Percentiles rank a stretch among this genome's conserved stretches.
Conservation (phyloP, 2,888 invertebrate genomes). For the Leucania comma region DNA sequence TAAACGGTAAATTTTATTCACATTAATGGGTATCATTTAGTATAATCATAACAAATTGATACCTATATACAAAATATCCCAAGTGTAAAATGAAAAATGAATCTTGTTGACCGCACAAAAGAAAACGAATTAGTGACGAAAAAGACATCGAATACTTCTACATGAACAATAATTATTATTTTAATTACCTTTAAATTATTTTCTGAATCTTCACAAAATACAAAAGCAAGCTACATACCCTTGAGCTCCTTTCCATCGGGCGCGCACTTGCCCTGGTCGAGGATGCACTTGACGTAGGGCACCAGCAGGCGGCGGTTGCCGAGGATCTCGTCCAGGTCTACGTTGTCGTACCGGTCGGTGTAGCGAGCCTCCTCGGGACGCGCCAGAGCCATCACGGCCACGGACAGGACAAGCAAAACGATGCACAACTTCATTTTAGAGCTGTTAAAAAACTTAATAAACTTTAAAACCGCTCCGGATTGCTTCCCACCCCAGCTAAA, state of each 20-base stretch:
- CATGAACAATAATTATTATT: not conserved
- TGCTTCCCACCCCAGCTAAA: no score
- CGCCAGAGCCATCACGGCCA: constrained; percentile 58
- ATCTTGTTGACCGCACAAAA: not conserved
- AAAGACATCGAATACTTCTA: not conserved
- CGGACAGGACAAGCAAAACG: constrained; percentile 71
- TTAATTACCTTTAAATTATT: no score
- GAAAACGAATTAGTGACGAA: not conserved
- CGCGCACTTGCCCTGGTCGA: constrained; percentile 92
- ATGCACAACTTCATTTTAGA: constrained; percentile 68
- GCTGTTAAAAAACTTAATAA: not conserved
- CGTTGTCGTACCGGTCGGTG: constrained; percentile 92
- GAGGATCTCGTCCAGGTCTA: constrained; percentile 93
- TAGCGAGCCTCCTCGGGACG: constrained; percentile 82
- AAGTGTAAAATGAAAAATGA: not conserved
- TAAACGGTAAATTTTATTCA: not conserved
- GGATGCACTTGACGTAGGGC: constrained; percentile 92
- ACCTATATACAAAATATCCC: not conserved
- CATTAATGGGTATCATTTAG: no score
- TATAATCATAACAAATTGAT: not conserved
- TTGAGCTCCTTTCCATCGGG: constrained; percentile 93
- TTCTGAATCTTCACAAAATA: not conserved
- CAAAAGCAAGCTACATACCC: constrained; percentile 87
- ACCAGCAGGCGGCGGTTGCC: constrained; percentile 91
- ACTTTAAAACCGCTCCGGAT: not conserved